Evolutionary conservation across 2,113 vertebrate species (phyloP).

Genomic region (Gallinago paraguaiae): DNA sequence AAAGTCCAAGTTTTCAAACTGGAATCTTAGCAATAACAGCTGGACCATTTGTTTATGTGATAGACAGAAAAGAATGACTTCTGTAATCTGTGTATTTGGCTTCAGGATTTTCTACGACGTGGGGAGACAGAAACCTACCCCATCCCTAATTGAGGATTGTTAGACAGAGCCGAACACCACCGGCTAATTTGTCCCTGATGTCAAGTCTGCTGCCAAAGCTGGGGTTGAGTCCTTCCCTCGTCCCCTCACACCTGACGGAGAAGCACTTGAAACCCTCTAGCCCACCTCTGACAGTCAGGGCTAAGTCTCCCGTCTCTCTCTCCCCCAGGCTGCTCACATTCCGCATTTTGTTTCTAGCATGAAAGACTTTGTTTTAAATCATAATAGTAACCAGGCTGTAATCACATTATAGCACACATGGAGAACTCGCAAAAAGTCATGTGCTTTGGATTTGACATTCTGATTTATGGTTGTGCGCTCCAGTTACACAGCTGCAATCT

Average conservation of each 20-base stretch:
- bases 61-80: constrained; percentile 85
- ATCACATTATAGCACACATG: constrained; percentile 97
- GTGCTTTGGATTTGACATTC: constrained; percentile 96
- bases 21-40: constrained; percentile 85
- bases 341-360: constrained; percentile 87
- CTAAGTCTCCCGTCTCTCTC: constrained; percentile 72
- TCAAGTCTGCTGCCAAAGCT: constrained; percentile 63
- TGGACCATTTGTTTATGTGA: constrained; percentile 86
- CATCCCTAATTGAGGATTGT: constrained; percentile 67
- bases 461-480: constrained; percentile 85
- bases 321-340: constrained; percentile 79
- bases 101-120: constrained; percentile 71
- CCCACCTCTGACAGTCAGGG: constrained; percentile 75
- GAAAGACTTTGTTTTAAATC: constrained; percentile 98
- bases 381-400: constrained; percentile 98
- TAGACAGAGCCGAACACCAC: constrained; percentile 64
- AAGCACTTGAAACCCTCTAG: constrained; percentile 66
- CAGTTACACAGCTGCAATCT: constrained; percentile 95
- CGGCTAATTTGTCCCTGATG: constrained; percentile 78
- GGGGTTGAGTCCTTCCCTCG: background rate
- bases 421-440: constrained; percentile 96
- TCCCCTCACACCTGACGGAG: constrained; percentile 76
- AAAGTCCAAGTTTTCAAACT: constrained; percentile 86
- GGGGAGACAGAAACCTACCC: constrained; percentile 54
- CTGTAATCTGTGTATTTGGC: constrained; percentile 84